phyloP scores from a whole-genome alignment of 2,113 vertebrate genomes.

The Otis tarda region DNA sequence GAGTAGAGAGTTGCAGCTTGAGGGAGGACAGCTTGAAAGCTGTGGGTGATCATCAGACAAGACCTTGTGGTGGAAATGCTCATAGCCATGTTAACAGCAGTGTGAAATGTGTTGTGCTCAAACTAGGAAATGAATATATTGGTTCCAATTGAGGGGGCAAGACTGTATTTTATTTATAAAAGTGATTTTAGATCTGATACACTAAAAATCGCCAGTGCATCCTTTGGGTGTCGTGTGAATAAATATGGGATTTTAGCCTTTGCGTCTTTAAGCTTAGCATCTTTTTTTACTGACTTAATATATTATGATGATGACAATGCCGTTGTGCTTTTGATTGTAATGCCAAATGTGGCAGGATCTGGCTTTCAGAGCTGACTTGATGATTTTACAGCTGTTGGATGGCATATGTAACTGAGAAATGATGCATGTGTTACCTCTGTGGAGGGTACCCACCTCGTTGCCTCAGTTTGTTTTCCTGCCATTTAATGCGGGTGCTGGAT shows the following conservation, averaged over 20 bases:
- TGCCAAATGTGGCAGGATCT: not conserved
- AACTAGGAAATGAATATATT: not conserved
- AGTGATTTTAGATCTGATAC: not conserved
- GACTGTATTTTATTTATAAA: not conserved
- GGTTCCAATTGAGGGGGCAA: not conserved
- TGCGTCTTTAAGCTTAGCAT: not conserved
- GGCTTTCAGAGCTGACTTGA: not conserved
- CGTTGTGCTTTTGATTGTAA: not conserved
- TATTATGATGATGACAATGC: not conserved
- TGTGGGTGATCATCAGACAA: fast-evolving
- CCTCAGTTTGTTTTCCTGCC: not conserved
- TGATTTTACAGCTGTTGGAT: not conserved
- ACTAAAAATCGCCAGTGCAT: not conserved
- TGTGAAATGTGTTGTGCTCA: not conserved
- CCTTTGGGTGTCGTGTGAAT: not conserved
- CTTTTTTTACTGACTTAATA: not conserved
- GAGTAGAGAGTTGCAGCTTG: not conserved
- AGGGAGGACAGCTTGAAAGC: not conserved
- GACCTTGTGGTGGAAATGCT: not conserved
- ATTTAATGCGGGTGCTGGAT: not conserved
- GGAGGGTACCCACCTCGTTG: not conserved
- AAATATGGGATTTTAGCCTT: not conserved
- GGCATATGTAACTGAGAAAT: fast-evolving
- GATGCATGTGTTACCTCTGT: fast-evolving
- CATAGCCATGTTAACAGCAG: fast-evolving